Percentiles rank a stretch among this genome's conserved stretches.
Conservation (phyloP, 2,797 vertebrate species). For the Clarias laeviceps region DNA sequence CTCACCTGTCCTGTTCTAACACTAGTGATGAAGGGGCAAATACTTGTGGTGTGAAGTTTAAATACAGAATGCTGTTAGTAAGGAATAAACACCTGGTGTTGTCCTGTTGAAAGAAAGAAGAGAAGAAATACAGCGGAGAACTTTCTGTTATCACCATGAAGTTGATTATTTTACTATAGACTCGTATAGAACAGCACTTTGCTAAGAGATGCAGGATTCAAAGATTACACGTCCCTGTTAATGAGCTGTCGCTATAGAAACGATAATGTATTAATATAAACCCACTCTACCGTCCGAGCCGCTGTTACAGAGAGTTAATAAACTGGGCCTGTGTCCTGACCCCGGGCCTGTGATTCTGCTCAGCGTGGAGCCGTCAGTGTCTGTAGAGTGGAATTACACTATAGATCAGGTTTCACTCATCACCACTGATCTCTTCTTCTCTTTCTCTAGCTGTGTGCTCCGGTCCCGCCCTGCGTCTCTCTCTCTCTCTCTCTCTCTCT, state of each 20-base stretch:
- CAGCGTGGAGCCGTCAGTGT: neutral
- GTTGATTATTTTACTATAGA: too few species aligned
- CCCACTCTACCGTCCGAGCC: too few species aligned
- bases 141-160: too few species aligned
- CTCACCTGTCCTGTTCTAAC: too few species aligned
- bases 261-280: neutral
- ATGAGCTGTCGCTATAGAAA: neutral
- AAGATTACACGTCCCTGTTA: neutral
- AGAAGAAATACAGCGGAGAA: too few species aligned
- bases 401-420: conserved; percentile 19
- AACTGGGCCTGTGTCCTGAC: neutral
- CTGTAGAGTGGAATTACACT: neutral
- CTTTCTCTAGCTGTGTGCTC: conserved; percentile 7
- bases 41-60: neutral
- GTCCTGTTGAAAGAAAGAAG: too few species aligned
- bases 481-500: conserved; percentile 41
- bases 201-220: neutral
- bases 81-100: too few species aligned
- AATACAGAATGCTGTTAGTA: neutral
- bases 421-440: conserved; percentile 11
- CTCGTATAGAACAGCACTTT: too few species aligned
- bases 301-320: neutral
- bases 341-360: conserved; percentile 14
- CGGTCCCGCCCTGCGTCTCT: neutral
- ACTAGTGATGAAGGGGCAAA: too few species aligned